Conservation (phyloP, 1,140 invertebrate species). For the Zaprionus africanus region DNA sequence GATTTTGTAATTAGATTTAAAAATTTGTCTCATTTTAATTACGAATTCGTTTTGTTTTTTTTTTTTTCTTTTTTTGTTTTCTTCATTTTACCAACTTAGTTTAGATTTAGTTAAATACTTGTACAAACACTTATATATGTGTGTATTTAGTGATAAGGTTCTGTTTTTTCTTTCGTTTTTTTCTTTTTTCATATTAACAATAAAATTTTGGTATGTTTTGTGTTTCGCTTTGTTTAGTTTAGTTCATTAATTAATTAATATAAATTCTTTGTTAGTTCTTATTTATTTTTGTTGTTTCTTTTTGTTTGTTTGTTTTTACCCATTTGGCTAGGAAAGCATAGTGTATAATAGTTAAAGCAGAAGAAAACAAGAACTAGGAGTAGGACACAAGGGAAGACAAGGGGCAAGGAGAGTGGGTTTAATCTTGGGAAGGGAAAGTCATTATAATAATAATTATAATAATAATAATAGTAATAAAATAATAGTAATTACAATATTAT, state of each 20-base stretch:
- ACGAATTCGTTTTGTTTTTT: constrained; percentile 9
- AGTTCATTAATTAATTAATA: constrained; percentile 44
- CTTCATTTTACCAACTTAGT: constrained; percentile 24
- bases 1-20: constrained; percentile 20
- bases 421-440: background rate
- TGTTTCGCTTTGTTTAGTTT: constrained; percentile 53
- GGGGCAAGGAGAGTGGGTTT: constrained; percentile 16
- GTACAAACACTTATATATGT: constrained; percentile 18
- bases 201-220: constrained; percentile 71
- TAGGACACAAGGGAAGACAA: constrained; percentile 17
- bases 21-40: constrained; percentile 12
- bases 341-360: constrained; percentile 17
- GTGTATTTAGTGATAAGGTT: constrained; percentile 40
- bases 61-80: constrained; percentile 17
- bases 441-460: constrained; percentile 14
- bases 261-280: constrained; percentile 71
- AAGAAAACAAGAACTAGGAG: constrained; percentile 31
- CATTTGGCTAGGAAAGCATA: constrained; percentile 69
- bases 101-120: constrained; percentile 44
- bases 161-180: constrained; percentile 16
- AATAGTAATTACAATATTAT: constrained; percentile 26
- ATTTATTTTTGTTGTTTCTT: constrained; percentile 8
- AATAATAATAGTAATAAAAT: constrained; percentile 6
- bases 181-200: constrained; percentile 44
- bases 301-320: constrained; percentile 35